These are phyloP conservation scores for Eptatretus atami DNA, from an alignment of 2,797 vertebrate genomes.

Conservation along the genomic window DNA sequence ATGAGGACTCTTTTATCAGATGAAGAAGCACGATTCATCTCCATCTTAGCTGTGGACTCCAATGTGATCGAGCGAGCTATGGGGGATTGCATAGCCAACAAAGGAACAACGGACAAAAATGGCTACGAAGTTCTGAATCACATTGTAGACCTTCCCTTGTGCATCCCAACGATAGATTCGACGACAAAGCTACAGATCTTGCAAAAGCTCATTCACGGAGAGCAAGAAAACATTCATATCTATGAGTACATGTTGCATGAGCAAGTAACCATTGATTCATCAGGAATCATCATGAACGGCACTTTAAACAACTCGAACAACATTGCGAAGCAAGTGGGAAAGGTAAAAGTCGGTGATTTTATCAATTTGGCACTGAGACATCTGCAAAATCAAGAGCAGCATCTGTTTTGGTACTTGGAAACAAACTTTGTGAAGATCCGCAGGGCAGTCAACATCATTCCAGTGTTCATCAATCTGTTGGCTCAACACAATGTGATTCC, in stretches of 20 bases:
- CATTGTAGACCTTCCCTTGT: slow-evolving; percentile 48
- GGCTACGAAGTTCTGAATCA: slow-evolving; percentile 39
- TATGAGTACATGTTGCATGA: too few species aligned
- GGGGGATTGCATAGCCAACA: slow-evolving; percentile 19
- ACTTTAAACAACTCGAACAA: too few species aligned
- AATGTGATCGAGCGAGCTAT: slow-evolving; percentile 37
- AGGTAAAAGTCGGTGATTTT: too few species aligned
- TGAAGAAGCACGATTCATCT: slow-evolving; percentile 37
- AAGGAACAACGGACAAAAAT: slow-evolving; percentile 20
- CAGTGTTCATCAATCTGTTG: slow-evolving; percentile 1
- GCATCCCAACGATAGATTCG: slow-evolving; percentile 26
- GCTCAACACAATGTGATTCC: not conserved
- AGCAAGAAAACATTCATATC: too few species aligned
- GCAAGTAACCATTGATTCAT: too few species aligned
- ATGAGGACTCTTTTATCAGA: slow-evolving; percentile 58
- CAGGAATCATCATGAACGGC: too few species aligned
- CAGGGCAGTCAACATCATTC: not conserved
- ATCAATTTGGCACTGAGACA: too few species aligned
- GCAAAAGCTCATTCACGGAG: slow-evolving; percentile 15
- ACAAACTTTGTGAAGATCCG: not conserved
- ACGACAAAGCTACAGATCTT: slow-evolving; percentile 27
- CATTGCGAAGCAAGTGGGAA: too few species aligned
- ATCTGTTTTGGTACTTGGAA: not conserved
- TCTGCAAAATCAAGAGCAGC: too few species aligned
- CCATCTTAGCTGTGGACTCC: slow-evolving; percentile 48